Percentiles rank a stretch among this genome's conserved stretches.
These are phyloP conservation scores for Chascanopsetta lugubris DNA, from an alignment of 2,113 vertebrate species.

Conservation along the genomic window DNA sequence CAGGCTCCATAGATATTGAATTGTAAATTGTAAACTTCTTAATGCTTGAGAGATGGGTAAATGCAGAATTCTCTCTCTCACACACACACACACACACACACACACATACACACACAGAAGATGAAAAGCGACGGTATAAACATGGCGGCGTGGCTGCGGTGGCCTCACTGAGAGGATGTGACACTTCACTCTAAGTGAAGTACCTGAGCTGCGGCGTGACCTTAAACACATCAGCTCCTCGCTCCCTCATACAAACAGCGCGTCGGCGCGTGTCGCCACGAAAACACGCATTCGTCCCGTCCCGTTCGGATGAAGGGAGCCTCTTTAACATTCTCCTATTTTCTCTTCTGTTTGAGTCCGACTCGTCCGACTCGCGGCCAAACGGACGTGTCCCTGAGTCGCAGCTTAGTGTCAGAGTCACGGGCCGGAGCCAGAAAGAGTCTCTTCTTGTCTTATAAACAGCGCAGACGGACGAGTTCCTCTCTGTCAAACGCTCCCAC, in stretches of 20 bases:
- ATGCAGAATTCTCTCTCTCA: neutral
- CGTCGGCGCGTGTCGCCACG: too few species aligned
- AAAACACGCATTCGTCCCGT: conserved; percentile 4
- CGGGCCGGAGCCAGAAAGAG: conserved; percentile 3
- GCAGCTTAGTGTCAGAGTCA: neutral
- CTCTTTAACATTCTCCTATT: conserved; percentile 8
- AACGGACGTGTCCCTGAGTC: too few species aligned
- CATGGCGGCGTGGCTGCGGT: too few species aligned
- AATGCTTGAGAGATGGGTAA: too few species aligned
- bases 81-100: neutral
- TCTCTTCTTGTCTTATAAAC: conserved; percentile 38
- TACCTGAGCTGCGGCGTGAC: conserved; percentile 1
- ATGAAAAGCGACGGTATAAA: conserved; percentile 14
- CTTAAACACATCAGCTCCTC: too few species aligned
- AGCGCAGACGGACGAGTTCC: conserved; percentile 45
- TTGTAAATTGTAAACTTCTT: neutral
- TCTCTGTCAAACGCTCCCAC: conserved; percentile 31
- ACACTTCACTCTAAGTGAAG: conserved; percentile 42
- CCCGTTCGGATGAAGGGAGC: conserved; percentile 36
- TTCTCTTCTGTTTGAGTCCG: neutral
- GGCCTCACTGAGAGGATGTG: conserved; percentile 48
- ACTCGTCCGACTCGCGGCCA: too few species aligned
- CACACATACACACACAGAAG: conserved; percentile 7
- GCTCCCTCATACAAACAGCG: too few species aligned
- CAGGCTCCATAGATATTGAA: conserved; percentile 10